phyloP scores from a whole-genome alignment of 64 coral and sea anemone species.

The Cladopsammia gracilis region DNA sequence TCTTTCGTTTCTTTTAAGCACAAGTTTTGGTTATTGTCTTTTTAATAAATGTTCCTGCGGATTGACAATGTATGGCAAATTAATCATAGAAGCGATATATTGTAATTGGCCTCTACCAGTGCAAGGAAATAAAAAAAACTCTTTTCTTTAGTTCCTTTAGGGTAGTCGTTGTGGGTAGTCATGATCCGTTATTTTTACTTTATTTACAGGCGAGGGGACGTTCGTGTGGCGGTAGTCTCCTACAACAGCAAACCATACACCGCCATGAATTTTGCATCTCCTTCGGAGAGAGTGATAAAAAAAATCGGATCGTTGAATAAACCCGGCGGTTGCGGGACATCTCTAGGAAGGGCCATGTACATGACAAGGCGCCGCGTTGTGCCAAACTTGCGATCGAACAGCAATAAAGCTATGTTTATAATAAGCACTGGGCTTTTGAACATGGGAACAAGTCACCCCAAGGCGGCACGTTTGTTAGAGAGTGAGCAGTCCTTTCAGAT shows the following conservation, averaged over 20 bases:
- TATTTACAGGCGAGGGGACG: slow-evolving; percentile 43
- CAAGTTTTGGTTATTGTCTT: too few species aligned
- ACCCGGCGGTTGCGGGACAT: slow-evolving; percentile 54
- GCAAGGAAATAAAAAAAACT: too few species aligned
- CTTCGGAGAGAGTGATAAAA: slow-evolving; percentile 48
- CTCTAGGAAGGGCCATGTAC: slow-evolving; percentile 54
- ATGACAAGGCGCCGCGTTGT: slow-evolving; percentile 17
- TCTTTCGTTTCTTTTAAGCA: too few species aligned
- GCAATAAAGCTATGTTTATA: slow-evolving; percentile 72
- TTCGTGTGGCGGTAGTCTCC: slow-evolving; percentile 40
- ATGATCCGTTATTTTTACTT: background rate
- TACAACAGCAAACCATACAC: slow-evolving; percentile 40
- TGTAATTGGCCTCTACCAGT: too few species aligned
- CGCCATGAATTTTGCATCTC: slow-evolving; percentile 39
- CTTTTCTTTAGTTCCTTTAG: too few species aligned
- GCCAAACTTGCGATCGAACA: slow-evolving; percentile 23
- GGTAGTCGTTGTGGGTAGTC: too few species aligned
- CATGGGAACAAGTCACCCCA: slow-evolving; percentile 64
- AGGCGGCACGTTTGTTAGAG: slow-evolving; percentile 37
- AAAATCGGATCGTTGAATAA: slow-evolving; percentile 64
- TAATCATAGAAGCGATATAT: too few species aligned
- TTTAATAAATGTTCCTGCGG: too few species aligned
- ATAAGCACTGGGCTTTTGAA: slow-evolving; percentile 51
- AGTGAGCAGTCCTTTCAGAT: slow-evolving; percentile 50
- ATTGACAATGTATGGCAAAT: too few species aligned